Base-by-base conservation (phyloP, 92 coral and sea anemone species). In the Pocillopora grandis region DNA sequence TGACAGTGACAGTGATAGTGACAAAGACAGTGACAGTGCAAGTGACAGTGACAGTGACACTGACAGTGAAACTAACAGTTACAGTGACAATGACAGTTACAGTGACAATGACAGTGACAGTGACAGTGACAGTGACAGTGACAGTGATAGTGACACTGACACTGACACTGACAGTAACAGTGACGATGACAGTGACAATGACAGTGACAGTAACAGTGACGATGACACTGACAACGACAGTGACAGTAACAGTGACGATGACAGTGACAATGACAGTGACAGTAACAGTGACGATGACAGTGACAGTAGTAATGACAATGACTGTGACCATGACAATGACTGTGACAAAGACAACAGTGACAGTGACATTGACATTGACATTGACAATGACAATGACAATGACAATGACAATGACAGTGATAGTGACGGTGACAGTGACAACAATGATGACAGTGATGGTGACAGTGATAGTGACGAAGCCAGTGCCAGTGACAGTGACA, bases 201-300 rank as follows among this genome's bases (percentile, higher is more conserved):
- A 82, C 79, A 82, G 71, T 48, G 64, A 71, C 66, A 82, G 23
- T 71, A 23, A 71, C 79, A 68, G 70, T 58, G 75, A 82, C 66
- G 70, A 68, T 82, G 75, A 71, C 79, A 82, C 62, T 82, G 58
- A 71, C 67, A 71, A 1, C 70, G 68, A 71, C 79, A 71, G 62
- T 82, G 68, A 69, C 79, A 71, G 71, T 82, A 60, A 82, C 79
- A 82, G 71, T 82, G 48, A 71, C 79, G 71, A 82, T 82, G 68
- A 71, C 79, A 82, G 71, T 82, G 68, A 71, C 79, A 71, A 82
- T 82, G 68, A 71, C 79, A 82, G 71, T 71, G 57, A 82, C 77
- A 71, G 71, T 82, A 60, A 82, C 67, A 82, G 48, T 71, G 68
- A 82, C 48, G 58, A 82, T 71, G 79, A 60, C 77, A 48, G 71